A percentile compares a stretch with the other conserved stretches of the same genome.
These are phyloP conservation scores for Sialia sialis DNA, from an alignment of 2,113 vertebrate genomes.

Conservation along the genomic window DNA sequence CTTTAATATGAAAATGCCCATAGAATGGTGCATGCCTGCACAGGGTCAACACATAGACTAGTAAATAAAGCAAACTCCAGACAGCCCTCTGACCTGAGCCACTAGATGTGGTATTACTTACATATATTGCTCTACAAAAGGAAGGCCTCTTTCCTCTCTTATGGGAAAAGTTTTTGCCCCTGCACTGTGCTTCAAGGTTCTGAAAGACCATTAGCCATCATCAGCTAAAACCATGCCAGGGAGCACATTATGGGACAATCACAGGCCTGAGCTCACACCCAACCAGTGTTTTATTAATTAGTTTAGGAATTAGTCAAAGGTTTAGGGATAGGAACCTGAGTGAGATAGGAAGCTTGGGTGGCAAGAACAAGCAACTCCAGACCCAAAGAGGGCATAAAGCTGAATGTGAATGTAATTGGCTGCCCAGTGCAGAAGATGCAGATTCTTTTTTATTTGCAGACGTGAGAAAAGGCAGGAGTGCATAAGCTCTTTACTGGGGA, in stretches of 20 bases:
- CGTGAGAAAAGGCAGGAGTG: background rate
- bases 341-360: rapidly evolving
- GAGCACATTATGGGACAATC: background rate
- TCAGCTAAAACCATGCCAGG: background rate
- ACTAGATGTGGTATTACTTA: background rate
- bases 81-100: background rate
- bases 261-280: rapidly evolving
- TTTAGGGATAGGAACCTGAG: background rate
- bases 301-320: background rate
- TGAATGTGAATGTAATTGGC: background rate
- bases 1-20: background rate
- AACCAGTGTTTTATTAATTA: background rate
- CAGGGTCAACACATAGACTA: background rate
- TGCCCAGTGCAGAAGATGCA: background rate
- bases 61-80: background rate
- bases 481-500: background rate
- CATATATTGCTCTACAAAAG: background rate
- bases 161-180: background rate
- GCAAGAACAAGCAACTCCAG: background rate
- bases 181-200: background rate
- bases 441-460: background rate
- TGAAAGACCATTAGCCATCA: background rate
- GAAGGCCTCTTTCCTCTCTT: background rate
- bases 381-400: background rate
- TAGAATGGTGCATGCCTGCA: background rate